These are phyloP conservation scores for Ametastegia equiseti DNA, from an alignment of 2,888 invertebrate species.

Conservation along the genomic window DNA sequence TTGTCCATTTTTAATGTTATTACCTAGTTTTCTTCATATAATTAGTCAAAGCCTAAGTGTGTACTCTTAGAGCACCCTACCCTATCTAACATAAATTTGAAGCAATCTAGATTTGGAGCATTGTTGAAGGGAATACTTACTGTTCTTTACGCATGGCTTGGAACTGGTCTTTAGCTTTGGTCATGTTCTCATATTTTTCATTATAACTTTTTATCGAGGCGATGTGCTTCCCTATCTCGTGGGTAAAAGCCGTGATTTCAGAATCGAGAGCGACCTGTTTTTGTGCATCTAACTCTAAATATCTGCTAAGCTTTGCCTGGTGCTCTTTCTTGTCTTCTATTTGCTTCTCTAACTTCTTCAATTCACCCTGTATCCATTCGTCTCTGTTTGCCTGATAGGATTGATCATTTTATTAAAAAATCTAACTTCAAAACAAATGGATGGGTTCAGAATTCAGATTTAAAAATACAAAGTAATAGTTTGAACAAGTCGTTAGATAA, in stretches of 20 bases:
- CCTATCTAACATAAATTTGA: too few relatives aligned
- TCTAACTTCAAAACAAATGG: neutral
- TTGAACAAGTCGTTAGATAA: neutral
- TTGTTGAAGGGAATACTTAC: constrained; percentile 79
- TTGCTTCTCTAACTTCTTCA: constrained; percentile 93
- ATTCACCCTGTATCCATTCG: constrained; percentile 96
- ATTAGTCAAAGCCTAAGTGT: too few relatives aligned
- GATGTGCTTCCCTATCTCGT: constrained; percentile 93
- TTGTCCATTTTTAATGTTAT: too few relatives aligned
- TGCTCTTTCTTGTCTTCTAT: constrained; percentile 97
- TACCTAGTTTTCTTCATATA: too few relatives aligned
- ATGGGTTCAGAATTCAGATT: neutral
- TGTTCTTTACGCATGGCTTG: constrained; percentile 90
- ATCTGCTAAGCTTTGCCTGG: constrained; percentile 90
- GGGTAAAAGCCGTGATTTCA: constrained; percentile 82
- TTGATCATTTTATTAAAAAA: neutral
- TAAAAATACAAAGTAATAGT: neutral
- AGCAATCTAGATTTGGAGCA: neutral
- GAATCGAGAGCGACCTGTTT: constrained; percentile 84
- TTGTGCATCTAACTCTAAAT: constrained; percentile 89
- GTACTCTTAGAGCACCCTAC: too few relatives aligned
- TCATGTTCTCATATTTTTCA: constrained; percentile 95
- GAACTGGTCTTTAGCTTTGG: constrained; percentile 94
- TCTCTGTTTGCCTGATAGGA: constrained; percentile 90
- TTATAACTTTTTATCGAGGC: constrained; percentile 96